A percentile compares a stretch with the other conserved stretches of the same genome.
Conservation (phyloP, 2,797 vertebrate species). For the Clarias platycephalus region DNA sequence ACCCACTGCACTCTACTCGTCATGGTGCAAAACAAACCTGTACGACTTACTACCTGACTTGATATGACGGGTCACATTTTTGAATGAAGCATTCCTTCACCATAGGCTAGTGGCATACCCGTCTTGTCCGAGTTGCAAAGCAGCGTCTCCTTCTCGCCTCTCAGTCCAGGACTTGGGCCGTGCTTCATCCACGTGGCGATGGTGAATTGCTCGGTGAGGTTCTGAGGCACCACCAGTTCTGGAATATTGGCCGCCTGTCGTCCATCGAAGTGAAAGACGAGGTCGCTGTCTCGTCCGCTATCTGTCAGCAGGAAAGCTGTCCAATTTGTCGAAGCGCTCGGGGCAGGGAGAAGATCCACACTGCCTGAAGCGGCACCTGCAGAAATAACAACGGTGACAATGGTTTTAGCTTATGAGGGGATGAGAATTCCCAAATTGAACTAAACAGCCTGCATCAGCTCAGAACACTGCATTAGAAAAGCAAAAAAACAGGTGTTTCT, state of each 20-base stretch:
- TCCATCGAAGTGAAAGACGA: conserved; percentile 93
- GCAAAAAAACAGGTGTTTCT: background rate
- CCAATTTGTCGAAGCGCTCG: conserved; percentile 85
- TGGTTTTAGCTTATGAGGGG: conserved; percentile 14
- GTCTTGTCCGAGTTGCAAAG: conserved; percentile 97
- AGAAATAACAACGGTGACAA: conserved; percentile 35
- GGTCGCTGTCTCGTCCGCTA: conserved; percentile 81
- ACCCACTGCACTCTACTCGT: too few species aligned
- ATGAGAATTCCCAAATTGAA: conserved; percentile 4
- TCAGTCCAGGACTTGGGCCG: conserved; percentile 86
- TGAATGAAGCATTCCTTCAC: background rate
- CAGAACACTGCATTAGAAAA: background rate
- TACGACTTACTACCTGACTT: too few species aligned
- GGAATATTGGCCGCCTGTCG: conserved; percentile 91
- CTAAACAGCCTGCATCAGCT: background rate
- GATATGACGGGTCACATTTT: background rate
- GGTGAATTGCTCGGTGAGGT: conserved; percentile 95
- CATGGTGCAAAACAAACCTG: too few species aligned
- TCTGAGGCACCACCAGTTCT: conserved; percentile 88
- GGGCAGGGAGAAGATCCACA: conserved; percentile 89
- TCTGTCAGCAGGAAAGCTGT: conserved; percentile 86
- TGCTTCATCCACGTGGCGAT: conserved; percentile 97
- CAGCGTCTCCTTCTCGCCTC: conserved; percentile 94
- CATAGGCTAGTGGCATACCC: conserved; percentile 68
- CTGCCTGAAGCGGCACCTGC: conserved; percentile 91